phyloP scores from a whole-genome alignment of 2,113 vertebrate genomes.

The Trematomus loennbergii region DNA sequence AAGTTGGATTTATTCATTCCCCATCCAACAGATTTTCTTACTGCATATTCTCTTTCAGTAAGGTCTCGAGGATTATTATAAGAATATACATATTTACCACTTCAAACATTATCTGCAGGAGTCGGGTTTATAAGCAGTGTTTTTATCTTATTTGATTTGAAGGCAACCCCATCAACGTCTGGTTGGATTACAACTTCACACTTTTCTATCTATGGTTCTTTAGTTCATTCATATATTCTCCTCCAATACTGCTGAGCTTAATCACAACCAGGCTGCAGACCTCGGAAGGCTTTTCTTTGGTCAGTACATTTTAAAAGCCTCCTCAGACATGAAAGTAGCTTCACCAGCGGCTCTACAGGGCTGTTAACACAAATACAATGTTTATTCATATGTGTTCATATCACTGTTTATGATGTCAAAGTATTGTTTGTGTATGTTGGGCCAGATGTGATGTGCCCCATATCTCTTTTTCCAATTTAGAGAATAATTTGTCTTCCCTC shows the following conservation, averaged over 20 bases:
- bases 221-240: conserved; percentile 25
- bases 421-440: not conserved
- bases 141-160: conserved; percentile 40
- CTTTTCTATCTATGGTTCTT: conserved; percentile 35
- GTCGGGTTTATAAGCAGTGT: conserved; percentile 19
- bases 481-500: conserved; percentile 42
- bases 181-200: conserved; percentile 39
- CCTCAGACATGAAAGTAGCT: conserved; percentile 24
- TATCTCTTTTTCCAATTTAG: conserved; percentile 31
- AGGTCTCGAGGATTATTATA: conserved; percentile 32
- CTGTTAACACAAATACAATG: conserved; percentile 42
- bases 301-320: conserved; percentile 33
- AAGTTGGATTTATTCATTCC: conserved; percentile 31
- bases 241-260: conserved; percentile 31
- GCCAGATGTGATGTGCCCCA: conserved; percentile 41
- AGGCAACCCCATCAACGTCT: conserved; percentile 8
- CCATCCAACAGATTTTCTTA: not conserved
- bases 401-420: conserved; percentile 29
- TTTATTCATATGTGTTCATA: conserved; percentile 10
- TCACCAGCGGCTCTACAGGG: not conserved
- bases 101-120: conserved; percentile 37
- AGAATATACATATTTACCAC: conserved; percentile 26
- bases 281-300: conserved; percentile 40
- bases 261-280: conserved; percentile 24
- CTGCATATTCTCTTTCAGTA: not conserved